Conservation (phyloP, 2,113 vertebrate species). For the Rhabdomys dilectus region DNA sequence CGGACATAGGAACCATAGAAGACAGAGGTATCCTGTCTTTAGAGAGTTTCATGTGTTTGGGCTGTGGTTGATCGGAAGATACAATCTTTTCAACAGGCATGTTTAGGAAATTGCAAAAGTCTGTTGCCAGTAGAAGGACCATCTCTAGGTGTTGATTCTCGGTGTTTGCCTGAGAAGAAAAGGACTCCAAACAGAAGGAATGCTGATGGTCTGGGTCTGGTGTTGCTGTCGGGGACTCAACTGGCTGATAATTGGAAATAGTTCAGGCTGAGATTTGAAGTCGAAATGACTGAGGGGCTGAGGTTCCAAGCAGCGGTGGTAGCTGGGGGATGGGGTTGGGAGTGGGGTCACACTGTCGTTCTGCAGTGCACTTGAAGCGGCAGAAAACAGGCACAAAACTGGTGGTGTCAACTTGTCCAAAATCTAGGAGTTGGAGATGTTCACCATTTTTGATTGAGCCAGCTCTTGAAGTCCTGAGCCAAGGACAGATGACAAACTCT, state of each 20-base stretch:
- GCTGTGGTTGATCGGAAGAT: conserved; percentile 86
- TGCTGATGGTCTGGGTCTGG: conserved; percentile 84
- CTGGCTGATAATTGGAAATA: conserved; percentile 92
- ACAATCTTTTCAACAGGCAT: conserved; percentile 86
- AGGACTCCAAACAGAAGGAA: conserved; percentile 89
- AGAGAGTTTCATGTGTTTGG: conserved; percentile 92
- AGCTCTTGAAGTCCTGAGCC: conserved; percentile 93
- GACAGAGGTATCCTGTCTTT: conserved; percentile 91
- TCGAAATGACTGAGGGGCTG: conserved; percentile 85
- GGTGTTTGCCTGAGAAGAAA: conserved; percentile 85
- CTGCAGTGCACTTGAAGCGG: conserved; percentile 85
- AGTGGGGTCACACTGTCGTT: conserved; percentile 80
- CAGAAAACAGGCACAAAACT: conserved; percentile 88
- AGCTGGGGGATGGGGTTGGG: neutral
- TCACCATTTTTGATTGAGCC: conserved; percentile 88
- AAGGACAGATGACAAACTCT: conserved; percentile 92
- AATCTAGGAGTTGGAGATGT: conserved; percentile 89
- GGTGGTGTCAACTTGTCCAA: conserved; percentile 88
- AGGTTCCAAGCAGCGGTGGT: conserved; percentile 88
- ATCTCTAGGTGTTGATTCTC: conserved; percentile 83
- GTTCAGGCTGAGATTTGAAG: conserved; percentile 92
- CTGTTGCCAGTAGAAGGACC: conserved; percentile 87
- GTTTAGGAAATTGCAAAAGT: conserved; percentile 85
- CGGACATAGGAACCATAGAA: conserved; percentile 95
- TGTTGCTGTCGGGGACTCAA: conserved; percentile 92